Evolutionary conservation across 2,797 vertebrate species (phyloP).

Genomic region (Artibeus lituratus): DNA sequence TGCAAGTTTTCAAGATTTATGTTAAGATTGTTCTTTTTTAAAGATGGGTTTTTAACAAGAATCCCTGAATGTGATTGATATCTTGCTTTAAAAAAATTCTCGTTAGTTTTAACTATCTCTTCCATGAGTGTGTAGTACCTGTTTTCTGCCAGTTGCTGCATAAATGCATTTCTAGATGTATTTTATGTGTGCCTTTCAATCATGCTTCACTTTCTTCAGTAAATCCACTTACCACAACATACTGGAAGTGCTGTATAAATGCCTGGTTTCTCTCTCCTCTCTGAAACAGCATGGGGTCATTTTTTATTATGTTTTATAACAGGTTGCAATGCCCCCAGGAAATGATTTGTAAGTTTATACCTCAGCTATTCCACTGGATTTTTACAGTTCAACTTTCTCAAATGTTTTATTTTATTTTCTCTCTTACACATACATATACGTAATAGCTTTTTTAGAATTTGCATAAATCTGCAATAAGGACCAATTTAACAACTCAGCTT

Average conservation of each 20-base stretch:
- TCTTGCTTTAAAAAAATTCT: not conserved
- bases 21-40: not conserved
- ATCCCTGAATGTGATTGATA: not conserved
- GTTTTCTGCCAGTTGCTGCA: not conserved
- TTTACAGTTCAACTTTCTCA: not conserved
- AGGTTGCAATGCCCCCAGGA: not conserved
- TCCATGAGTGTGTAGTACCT: not conserved
- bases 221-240: not conserved
- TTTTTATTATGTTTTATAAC: not conserved
- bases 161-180: conserved; percentile 8
- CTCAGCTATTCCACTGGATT: not conserved
- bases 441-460: not conserved
- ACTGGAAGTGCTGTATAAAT: not conserved
- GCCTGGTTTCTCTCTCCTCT: not conserved
- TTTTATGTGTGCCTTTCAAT: not conserved
- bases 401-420: not conserved
- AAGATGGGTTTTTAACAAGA: not conserved
- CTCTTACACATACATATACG: not conserved
- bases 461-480: not conserved
- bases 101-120: not conserved
- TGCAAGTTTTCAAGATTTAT: not conserved
- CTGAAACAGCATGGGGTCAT: not conserved
- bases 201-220: not conserved
- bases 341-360: not conserved
- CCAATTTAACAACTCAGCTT: not conserved